These are phyloP conservation scores for Brevimyrus niger DNA, from an alignment of 2,113 vertebrate genomes.

Conservation along the genomic window DNA sequence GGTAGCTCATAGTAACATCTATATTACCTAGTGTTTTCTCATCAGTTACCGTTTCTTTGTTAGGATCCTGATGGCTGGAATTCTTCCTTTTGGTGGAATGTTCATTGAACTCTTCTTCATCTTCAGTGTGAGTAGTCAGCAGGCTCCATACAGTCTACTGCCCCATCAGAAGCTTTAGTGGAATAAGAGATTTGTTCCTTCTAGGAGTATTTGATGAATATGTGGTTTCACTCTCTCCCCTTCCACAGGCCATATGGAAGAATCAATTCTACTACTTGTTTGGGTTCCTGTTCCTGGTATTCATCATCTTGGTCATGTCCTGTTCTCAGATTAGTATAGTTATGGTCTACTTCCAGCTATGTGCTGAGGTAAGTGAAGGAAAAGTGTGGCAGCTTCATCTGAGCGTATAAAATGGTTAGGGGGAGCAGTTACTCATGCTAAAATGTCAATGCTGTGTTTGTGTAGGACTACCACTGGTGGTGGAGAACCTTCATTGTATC, in stretches of 20 bases:
- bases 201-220: neutral
- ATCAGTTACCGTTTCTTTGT: conserved; percentile 17
- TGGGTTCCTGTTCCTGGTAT: conserved; percentile 95
- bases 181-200: neutral
- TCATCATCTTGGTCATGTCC: conserved; percentile 98
- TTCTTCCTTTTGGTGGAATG: conserved; percentile 95
- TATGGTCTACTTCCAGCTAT: conserved; percentile 99
- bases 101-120: conserved; percentile 99
- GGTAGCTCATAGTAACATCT: neutral
- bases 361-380: conserved; percentile 76
- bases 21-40: neutral
- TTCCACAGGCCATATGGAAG: conserved; percentile 92
- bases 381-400: neutral
- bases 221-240: neutral
- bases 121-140: conserved; percentile 78
- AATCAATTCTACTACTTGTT: conserved; percentile 99
- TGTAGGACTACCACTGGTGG: conserved; percentile 98
- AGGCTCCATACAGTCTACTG: neutral
- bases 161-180: neutral
- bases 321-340: conserved; percentile 99
- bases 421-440: neutral
- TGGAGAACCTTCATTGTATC: conserved; percentile 97
- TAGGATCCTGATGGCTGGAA: conserved; percentile 97
- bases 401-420: neutral
- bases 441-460: neutral